A percentile compares a stretch with the other conserved stretches of the same genome.
Conservation (phyloP, 1,140 invertebrate genomes). For the Hesperophylax magnus region DNA sequence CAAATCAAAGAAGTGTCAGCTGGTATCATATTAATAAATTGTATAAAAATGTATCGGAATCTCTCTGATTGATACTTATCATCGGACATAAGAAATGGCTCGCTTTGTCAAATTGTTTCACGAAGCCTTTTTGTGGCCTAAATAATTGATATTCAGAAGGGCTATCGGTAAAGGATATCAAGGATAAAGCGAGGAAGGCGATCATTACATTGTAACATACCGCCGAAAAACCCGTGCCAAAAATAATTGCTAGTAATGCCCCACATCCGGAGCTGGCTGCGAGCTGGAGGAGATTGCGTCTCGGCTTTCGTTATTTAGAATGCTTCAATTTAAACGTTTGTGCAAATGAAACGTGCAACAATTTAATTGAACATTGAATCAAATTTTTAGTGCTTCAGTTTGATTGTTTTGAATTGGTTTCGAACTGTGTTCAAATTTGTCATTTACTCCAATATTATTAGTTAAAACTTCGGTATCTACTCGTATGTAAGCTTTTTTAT, state of each 20-base stretch:
- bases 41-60: not conserved
- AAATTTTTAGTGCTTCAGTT: no score
- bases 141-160: constrained; percentile 26
- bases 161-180: not conserved
- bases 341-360: not conserved
- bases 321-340: constrained; percentile 14
- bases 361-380: not conserved
- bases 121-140: not conserved
- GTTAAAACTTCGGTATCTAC: no score
- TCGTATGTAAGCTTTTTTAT: no score
- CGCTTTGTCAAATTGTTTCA: constrained; percentile 7
- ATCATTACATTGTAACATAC: constrained; percentile 17
- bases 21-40: constrained; percentile 11
- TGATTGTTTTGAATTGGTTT: no score
- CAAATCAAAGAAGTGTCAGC: constrained; percentile 27
- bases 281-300: not conserved
- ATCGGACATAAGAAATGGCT: not conserved
- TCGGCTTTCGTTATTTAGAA: not conserved
- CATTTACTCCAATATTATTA: no score
- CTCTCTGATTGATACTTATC: not conserved
- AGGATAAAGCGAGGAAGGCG: constrained; percentile 19
- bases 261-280: constrained; percentile 8
- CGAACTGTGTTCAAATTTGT: no score
- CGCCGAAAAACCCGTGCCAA: constrained; percentile 6
- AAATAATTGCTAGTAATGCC: constrained; percentile 23